Percentiles rank a stretch among this genome's conserved stretches.
These are phyloP conservation scores for Momotus momota DNA, from an alignment of 2,797 vertebrate genomes.

Conservation along the genomic window DNA sequence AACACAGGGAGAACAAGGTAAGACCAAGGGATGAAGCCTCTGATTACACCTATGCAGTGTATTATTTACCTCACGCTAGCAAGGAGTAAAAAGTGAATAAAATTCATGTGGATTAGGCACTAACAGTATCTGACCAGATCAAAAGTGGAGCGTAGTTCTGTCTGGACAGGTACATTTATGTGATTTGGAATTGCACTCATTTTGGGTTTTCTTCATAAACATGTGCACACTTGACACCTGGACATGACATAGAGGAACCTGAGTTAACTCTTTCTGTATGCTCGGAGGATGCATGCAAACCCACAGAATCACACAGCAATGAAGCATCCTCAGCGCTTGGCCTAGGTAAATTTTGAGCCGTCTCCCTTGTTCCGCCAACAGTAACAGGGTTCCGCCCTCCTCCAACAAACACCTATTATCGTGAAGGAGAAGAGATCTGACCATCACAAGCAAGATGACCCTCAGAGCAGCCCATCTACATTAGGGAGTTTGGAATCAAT, in stretches of 20 bases:
- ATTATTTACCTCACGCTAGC: neutral
- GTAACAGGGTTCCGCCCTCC: fast-evolving
- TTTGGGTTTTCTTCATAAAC: neutral
- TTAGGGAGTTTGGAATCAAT: neutral
- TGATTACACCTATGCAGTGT: neutral
- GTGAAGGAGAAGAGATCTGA: neutral
- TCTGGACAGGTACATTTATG: neutral
- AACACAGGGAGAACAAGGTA: neutral
- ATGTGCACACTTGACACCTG: fast-evolving
- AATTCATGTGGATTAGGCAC: neutral
- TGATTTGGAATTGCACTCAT: neutral
- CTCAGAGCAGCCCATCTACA: neutral
- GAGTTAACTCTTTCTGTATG: neutral
- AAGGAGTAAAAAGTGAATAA: neutral
- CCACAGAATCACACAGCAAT: neutral
- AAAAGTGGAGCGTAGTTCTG: neutral
- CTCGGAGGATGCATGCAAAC: neutral
- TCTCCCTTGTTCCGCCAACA: neutral
- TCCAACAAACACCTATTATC: neutral
- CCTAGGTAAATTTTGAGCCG: neutral
- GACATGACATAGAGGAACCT: fast-evolving
- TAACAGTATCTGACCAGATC: neutral
- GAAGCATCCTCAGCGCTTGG: neutral
- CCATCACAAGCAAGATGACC: fast-evolving
- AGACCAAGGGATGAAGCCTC: neutral